Evolutionary conservation across 1,140 invertebrate species (phyloP).

Genomic region (Chironomus tepperi): DNA sequence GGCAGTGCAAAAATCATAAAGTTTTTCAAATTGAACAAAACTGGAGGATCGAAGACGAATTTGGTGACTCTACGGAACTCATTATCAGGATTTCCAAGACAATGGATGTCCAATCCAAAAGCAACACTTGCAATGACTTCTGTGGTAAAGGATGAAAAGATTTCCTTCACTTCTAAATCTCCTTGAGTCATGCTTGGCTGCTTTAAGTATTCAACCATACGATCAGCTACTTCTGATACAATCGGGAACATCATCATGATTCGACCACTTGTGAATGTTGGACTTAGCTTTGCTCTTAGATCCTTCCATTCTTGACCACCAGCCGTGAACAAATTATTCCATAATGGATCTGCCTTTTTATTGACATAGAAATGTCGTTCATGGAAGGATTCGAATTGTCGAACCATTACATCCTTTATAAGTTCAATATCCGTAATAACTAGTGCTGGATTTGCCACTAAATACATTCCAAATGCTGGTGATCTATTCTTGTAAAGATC

Average conservation of each 20-base stretch:
- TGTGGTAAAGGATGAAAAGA: slow-evolving; percentile 47
- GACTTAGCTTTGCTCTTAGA: slow-evolving; percentile 40
- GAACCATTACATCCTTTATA: slow-evolving; percentile 35
- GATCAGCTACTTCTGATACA: slow-evolving; percentile 38
- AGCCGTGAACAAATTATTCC: slow-evolving; percentile 43
- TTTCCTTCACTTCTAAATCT: slow-evolving; percentile 43
- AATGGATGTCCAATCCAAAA: slow-evolving; percentile 48
- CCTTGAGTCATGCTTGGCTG: slow-evolving; percentile 30
- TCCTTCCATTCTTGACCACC: slow-evolving; percentile 43
- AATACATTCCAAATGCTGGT: not conserved
- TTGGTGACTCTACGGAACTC: slow-evolving; percentile 35
- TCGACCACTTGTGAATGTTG: slow-evolving; percentile 42
- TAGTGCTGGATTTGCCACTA: not conserved
- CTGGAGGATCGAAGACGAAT: not conserved
- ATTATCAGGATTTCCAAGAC: slow-evolving; percentile 43
- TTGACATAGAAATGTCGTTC: slow-evolving; percentile 43
- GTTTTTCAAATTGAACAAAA: not conserved
- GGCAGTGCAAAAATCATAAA: not conserved
- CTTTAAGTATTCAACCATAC: slow-evolving; percentile 33
- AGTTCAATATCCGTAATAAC: slow-evolving; percentile 31
- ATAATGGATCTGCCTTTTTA: slow-evolving; percentile 44
- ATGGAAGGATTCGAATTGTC: slow-evolving; percentile 35
- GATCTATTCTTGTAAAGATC: not conserved
- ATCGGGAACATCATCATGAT: slow-evolving; percentile 44
- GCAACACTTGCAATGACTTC: slow-evolving; percentile 51